These are phyloP conservation scores for Brachionus rotundiformis DNA, from an alignment of 1,140 invertebrate genomes.

Conservation along the genomic window DNA sequence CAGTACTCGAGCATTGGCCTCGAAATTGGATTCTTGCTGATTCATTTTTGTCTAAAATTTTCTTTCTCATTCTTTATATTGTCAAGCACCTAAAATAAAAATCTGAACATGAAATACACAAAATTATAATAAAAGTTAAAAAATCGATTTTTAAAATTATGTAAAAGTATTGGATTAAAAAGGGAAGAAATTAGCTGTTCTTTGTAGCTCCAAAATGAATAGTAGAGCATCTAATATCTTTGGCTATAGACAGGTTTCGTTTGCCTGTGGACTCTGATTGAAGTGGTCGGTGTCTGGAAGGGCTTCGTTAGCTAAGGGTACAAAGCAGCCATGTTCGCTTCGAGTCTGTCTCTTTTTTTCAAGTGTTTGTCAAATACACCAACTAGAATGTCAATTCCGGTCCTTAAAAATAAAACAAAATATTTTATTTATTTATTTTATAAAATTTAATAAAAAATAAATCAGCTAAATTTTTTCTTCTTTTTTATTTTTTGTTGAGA, in stretches of 20 bases:
- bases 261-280: background rate
- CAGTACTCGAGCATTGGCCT: too few relatives aligned
- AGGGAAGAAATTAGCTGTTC: background rate
- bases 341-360: too few relatives aligned
- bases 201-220: background rate
- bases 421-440: background rate
- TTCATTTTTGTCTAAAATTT: background rate
- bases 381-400: too few relatives aligned
- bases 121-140: slow-evolving; percentile 51
- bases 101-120: background rate
- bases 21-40: too few relatives aligned
- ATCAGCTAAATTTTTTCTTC: background rate
- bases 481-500: background rate
- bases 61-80: background rate
- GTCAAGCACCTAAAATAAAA: slow-evolving; percentile 48
- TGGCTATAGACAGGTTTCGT: background rate
- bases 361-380: background rate
- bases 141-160: slow-evolving; percentile 48
- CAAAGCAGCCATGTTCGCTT: background rate
- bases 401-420: background rate
- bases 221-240: background rate
- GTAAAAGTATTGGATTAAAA: slow-evolving; percentile 37
- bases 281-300: background rate
- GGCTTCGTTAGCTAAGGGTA: background rate
- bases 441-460: background rate